Evolutionary conservation across 2,888 invertebrate species (phyloP), one percentile per base, ranked within the genome.

Genomic region (Diogma glabrata): DNA sequence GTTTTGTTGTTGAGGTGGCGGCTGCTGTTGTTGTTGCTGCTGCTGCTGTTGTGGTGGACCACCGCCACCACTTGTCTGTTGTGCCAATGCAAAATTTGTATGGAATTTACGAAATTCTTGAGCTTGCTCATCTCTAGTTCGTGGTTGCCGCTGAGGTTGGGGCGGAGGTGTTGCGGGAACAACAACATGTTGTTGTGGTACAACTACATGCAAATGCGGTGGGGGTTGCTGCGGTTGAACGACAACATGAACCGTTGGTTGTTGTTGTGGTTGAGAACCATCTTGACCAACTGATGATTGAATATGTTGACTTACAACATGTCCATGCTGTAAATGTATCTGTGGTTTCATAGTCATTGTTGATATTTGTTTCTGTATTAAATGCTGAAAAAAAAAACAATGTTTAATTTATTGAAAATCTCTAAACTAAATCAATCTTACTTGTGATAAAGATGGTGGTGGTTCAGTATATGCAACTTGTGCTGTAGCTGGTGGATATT

Each of bases 51-150:
- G 59, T 54, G 56, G 17, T 52, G 55, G 10, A 53, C 53, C 48
- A 55, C 57, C 50, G 24, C 66, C 58, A 28, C 50, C 16, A 23
- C 33, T 4, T 16, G 28, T 20, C 40, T 19, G 58, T 30, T 59
- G 56, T 22, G 75, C 71, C 63, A 90, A 64, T 69, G 87, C 85
- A 69, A 89, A 90, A 58, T 89, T 87, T 60, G 82, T 76, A 1
- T 83, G 78, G 67, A 91, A 91, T 63, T 85, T 84, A 57, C 87
- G 80, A 51, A 90, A 66, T 53, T 88, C 87, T 54, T 69, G 68
- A 52, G 67, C 53, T 54, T 67, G 66, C 53, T 63, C 67, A 23
- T 69, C 69, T 20, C 69, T 65, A 8, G 62, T 52, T 16, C 67
- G 63, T 54, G 64, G 61, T 56, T 61, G 64, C 28, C 67, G 60